Base-by-base conservation (phyloP, 1,140 invertebrate genomes). In the Saxidomus purpurata region DNA sequence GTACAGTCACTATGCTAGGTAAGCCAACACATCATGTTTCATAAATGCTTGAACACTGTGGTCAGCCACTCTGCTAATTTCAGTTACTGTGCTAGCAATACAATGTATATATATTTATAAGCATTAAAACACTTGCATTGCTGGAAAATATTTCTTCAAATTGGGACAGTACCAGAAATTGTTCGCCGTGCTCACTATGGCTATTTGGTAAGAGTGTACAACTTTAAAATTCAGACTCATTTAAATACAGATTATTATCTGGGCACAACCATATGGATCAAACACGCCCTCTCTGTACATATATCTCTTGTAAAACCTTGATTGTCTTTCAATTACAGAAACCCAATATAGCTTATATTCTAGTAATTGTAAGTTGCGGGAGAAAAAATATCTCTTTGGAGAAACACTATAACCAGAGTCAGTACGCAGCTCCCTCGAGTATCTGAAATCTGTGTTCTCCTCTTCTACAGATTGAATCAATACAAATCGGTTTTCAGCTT, bases 11-110 rank as follows among this genome's bases (percentile, higher is more conserved):
- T 77, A 93, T 94, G 69, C 69, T 74, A 74, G 69, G 69, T 74
- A 92, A 25, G 90, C 93, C 77, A 43, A 15, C 15, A 15, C 43
- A 9, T 28, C 59, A n/a, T n/a, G n/a, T n/a, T n/a, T n/a, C n/a
- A n/a, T n/a, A n/a, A n/a, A n/a, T n/a, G n/a, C n/a, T n/a, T n/a
- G n/a, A n/a, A n/a, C n/a, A 90, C 86, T 36, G 90, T 87, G 15
- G 83, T 92, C 1, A 90, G 89, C 63, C 90, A 92, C 88, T 55
- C 93, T 9, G 6, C 15, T 34, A 17, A 69, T 8, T 36, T 6
- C 67, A 11, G 76, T 94, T 1, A 92, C 92, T 71, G 93, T 94
- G 92, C 86, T 94, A 71, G 94, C n/a, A n/a, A n/a, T n/a, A n/a
- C n/a, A n/a, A n/a, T n/a, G n/a, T n/a, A n/a, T n/a, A n/a, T n/a